Evolutionary conservation across 1,140 invertebrate genomes (phyloP), one percentile per base, ranked within the genome.

Genomic region (Diorhabda elongata): DNA sequence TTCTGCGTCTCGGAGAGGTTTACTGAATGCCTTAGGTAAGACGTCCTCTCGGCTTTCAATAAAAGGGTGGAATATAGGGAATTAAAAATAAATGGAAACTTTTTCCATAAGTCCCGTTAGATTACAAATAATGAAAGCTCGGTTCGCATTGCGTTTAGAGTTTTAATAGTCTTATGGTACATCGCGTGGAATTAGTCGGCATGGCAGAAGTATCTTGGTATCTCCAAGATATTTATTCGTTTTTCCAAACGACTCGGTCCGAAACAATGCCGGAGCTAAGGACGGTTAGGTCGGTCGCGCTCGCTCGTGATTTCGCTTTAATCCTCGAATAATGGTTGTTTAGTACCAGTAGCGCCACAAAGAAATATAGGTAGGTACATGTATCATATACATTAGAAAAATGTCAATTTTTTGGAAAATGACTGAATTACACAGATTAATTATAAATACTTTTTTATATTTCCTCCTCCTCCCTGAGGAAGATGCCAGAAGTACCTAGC

Each of bases 311-410:
- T 80, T 79, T 79, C 72, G 77, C 76, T 73, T 75, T 80, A 80
- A 80, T 80, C 79, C 79, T 77, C 72, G 79, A 77, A 80, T 80
- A 80, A 80, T 79, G 79, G 79, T 79, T 78, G 77, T 74, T 75
- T 78, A 80, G 79, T 79, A 56, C 6, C 63, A 64, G 63, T n/a
- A 47, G 44, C 63, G 63, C 41, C 75, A 72, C 75, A 76, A 73
- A 26, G 1, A 26, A 26, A 26, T 26, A 26, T 26, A 26, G 26
- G 26, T 26, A 26, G 26, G 26, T 26, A 26, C 26, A 26, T 26
- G 26, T 26, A 26, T 26, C 26, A 26, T 26, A 26, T 26, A 26
- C 26, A 26, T 26, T 26, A 26, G 26, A 26, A 26, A 26, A 26
- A 26, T 26, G 26, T 26, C 1, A 26, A 26, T 26, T 26, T 26